phyloP scores from a whole-genome alignment of 92 coral and sea anemone species.

The Scolanthus callimorphus region DNA sequence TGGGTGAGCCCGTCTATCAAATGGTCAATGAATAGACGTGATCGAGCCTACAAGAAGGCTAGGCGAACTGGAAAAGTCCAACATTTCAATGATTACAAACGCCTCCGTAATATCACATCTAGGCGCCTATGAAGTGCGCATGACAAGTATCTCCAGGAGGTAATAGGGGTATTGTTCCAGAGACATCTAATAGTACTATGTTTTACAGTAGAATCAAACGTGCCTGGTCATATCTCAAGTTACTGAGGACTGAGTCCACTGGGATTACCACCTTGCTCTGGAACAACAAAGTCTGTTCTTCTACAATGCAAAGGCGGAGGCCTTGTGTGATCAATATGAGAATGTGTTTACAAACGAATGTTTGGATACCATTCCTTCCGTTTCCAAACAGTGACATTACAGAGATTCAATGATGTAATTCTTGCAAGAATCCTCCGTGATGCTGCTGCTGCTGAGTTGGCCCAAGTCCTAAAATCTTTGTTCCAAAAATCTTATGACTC shows the following conservation, averaged over 20 bases:
- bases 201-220: conserved; percentile 15
- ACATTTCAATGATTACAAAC: conserved; percentile 9
- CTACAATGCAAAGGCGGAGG: too few relatives aligned
- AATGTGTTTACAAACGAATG: too few relatives aligned
- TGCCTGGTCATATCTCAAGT: conserved; percentile 49
- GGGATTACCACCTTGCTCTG: conserved; percentile 37
- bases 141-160: conserved; percentile 36
- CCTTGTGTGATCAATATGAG: too few relatives aligned
- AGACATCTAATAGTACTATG: background rate
- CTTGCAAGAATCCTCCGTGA: too few relatives aligned
- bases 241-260: conserved; percentile 30
- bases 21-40: conserved; percentile 38
- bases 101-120: conserved; percentile 18
- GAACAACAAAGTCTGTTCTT: conserved; percentile 34
- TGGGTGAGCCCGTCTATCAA: conserved; percentile 44
- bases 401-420: too few relatives aligned
- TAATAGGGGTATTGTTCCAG: conserved; percentile 32
- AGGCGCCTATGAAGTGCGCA: conserved; percentile 14
- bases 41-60: conserved; percentile 32
- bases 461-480: too few relatives aligned
- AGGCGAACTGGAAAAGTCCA: conserved; percentile 11
- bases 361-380: too few relatives aligned
- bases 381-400: too few relatives aligned
- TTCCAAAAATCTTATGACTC: too few relatives aligned
- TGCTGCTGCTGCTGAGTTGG: too few relatives aligned